These are phyloP conservation scores for Cordilura impudica DNA, from an alignment of 2,888 invertebrate genomes.

Conservation along the genomic window DNA sequence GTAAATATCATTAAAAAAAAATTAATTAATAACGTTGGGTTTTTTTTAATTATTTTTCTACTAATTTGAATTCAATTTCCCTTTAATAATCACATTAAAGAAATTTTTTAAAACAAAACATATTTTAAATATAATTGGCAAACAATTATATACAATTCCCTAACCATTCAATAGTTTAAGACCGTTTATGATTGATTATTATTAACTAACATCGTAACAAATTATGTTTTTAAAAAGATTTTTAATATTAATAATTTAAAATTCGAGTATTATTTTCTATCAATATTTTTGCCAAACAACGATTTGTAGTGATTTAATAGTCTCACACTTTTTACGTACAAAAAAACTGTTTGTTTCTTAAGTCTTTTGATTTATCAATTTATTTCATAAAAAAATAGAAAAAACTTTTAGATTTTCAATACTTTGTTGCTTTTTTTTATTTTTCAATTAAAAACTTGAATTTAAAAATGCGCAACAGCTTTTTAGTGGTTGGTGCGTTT, in stretches of 20 bases:
- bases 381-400: not conserved
- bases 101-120: no score
- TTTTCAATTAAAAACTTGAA: not conserved
- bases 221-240: no score
- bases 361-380: not conserved
- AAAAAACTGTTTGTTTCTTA: not conserved
- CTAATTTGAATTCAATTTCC: no score
- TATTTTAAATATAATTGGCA: no score
- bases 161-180: not conserved
- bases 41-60: no score
- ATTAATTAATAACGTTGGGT: no score
- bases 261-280: not conserved
- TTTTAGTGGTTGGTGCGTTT: not conserved
- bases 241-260: no score
- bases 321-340: not conserved
- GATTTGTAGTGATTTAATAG: not conserved
- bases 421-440: not conserved
- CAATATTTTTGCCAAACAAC: not conserved
- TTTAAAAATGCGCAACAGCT: not conserved
- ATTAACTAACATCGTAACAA: no score
- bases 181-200: no score
- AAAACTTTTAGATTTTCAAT: not conserved
- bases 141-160: no score
- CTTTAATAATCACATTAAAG: no score
- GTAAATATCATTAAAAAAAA: no score